Conservation (phyloP, 64 coral and sea anemone species). For the Stichodactyla mertensii region DNA sequence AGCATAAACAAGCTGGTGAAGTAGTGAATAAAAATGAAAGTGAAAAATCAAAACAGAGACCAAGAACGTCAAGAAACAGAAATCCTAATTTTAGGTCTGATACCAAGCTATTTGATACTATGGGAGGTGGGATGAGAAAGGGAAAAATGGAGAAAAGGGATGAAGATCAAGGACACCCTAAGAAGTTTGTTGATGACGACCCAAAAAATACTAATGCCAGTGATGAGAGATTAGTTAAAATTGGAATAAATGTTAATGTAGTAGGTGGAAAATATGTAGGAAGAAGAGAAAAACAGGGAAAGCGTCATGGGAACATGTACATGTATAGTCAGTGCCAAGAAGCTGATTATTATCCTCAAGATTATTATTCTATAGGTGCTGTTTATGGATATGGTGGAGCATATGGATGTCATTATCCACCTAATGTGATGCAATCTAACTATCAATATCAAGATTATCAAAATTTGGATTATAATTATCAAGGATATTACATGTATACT, state of each 20-base stretch:
- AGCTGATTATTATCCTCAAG: not conserved
- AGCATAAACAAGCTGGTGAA: not conserved
- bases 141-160: not conserved
- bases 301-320: not conserved
- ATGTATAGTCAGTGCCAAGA: not conserved
- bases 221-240: not conserved
- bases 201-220: not conserved
- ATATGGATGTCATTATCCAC: not conserved
- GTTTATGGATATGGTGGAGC: not conserved
- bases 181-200: not conserved
- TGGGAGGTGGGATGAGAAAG: not conserved
- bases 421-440: not conserved
- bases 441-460: not conserved
- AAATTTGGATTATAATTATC: not conserved
- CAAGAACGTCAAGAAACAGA: not conserved
- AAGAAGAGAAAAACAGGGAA: not conserved
- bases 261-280: constrained; percentile 7
- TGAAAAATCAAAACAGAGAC: not conserved
- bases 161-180: not conserved
- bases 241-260: constrained; percentile 10
- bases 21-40: not conserved
- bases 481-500: not conserved
- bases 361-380: not conserved
- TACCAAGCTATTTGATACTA: not conserved
- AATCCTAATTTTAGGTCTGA: not conserved